Base-by-base conservation (phyloP, 37 sponge, comb jelly and placozoan species). In the Hormiphora californensis region DNA sequence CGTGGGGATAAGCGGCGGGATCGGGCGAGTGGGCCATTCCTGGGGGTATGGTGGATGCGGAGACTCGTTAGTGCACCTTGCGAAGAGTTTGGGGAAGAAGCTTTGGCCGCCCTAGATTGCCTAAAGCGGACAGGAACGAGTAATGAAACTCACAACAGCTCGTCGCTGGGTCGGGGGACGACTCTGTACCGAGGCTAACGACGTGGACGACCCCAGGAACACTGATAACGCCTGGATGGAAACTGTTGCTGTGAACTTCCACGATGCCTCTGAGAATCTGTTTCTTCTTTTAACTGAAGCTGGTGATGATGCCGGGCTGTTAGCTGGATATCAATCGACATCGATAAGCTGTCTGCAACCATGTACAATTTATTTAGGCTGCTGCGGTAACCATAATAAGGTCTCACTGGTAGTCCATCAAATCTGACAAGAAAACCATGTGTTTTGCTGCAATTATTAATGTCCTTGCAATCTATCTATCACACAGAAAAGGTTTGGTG, bases 221-320 rank as follows among this genome's bases (percentile, higher is more conserved):
- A 98, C 99, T 1, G 99, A 98, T 90, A 94, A 98, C 54, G 91
- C 99, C 27, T 98, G 99, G 99, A 98, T 98, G 95, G 99, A 98
- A 63, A 98, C 99, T 21, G 94, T 94, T 9, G 99, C 95, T 19
- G 73, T 90, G 9, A 98, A 98, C 85, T 98, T 98, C 88, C 99
- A 98, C 85, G 99, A 98, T 87, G 91, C 91, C 25, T 17, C 22
- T 40, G 23, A 32, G 19, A 36, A 33, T 17, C 54, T 86, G 15
- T n/a, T 21, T 55, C 5, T 1, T 7, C 54, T 86, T 32, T 63
- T 61, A 21, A 12, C 87, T 33, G 0, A 90, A 43, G 99, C 99
- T 40, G 99, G 99, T 0, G 99, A 98, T 89, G 99, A 98, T 65
- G 99, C 99, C 30, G 94, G 31, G 95, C 69, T 35, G 99, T 95